phyloP scores from a whole-genome alignment of 1,140 invertebrate genomes.

The Macrocentrus cingulum region DNA sequence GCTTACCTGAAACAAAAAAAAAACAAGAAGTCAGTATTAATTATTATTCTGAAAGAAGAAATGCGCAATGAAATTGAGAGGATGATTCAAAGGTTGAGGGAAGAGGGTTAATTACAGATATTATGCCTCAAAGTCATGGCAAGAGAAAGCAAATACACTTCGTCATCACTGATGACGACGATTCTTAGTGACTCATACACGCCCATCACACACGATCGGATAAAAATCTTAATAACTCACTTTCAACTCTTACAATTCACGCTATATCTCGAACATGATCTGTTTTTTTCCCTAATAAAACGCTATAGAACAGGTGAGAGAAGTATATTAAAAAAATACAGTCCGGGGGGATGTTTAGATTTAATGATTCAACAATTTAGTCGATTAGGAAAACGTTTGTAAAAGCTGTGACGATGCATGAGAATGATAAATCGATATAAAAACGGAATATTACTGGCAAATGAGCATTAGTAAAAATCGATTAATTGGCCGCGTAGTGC shows the following conservation, averaged over 20 bases:
- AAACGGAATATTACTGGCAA: too few relatives aligned
- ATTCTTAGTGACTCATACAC: constrained; percentile 24
- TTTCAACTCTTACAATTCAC: constrained; percentile 20
- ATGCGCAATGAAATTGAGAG: neutral
- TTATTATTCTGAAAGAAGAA: neutral
- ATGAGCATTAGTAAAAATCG: too few relatives aligned
- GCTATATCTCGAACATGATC: neutral
- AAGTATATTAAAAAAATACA: too few relatives aligned
- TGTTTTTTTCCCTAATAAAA: too few relatives aligned
- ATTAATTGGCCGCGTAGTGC: too few relatives aligned
- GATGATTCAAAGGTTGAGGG: neutral
- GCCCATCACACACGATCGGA: constrained; percentile 33
- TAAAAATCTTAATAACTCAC: constrained; percentile 48
- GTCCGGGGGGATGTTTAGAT: too few relatives aligned
- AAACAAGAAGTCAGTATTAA: constrained; percentile 24
- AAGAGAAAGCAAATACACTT: neutral
- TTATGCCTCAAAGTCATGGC: neutral
- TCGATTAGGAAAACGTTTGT: too few relatives aligned
- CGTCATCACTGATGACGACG: neutral
- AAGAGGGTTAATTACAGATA: neutral
- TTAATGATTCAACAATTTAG: too few relatives aligned
- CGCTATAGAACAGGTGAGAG: too few relatives aligned
- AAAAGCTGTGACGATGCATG: too few relatives aligned
- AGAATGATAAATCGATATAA: too few relatives aligned
- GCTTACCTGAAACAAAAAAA: constrained; percentile 48